These are phyloP conservation scores for Centrocercus urophasianus DNA, from an alignment of 2,113 vertebrate species.

Conservation along the genomic window DNA sequence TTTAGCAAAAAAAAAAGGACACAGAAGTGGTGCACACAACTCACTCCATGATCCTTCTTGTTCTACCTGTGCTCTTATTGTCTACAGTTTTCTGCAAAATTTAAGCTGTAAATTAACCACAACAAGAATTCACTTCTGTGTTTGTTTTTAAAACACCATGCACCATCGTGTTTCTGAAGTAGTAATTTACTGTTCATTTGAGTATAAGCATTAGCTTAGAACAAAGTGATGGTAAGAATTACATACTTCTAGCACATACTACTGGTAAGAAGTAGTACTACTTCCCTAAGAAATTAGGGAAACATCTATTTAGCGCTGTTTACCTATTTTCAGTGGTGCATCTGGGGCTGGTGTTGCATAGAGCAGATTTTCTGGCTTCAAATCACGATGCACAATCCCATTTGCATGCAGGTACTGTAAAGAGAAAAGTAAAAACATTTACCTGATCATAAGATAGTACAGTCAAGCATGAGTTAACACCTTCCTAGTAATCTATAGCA, in stretches of 20 bases:
- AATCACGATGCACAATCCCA: conserved; percentile 89
- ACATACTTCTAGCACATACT: background rate
- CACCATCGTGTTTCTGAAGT: background rate
- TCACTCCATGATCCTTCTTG: background rate
- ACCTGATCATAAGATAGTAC: background rate
- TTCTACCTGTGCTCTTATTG: background rate
- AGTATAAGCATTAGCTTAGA: background rate
- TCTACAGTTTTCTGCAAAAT: fast-evolving
- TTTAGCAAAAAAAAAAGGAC: background rate
- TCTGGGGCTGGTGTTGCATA: conserved; percentile 89
- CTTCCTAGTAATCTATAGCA: background rate
- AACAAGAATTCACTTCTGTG: background rate
- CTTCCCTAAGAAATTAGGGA: background rate
- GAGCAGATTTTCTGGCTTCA: conserved; percentile 90
- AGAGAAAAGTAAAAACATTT: background rate
- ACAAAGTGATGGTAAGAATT: background rate
- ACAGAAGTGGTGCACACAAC: background rate
- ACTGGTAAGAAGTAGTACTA: no score
- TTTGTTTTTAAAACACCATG: background rate
- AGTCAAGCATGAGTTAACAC: background rate
- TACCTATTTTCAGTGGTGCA: conserved; percentile 89
- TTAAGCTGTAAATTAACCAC: background rate
- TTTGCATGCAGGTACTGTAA: conserved; percentile 89
- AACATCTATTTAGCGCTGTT: background rate
- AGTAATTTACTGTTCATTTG: background rate